Base-by-base conservation (phyloP, 2,888 invertebrate genomes). In the Acleris holmiana region DNA sequence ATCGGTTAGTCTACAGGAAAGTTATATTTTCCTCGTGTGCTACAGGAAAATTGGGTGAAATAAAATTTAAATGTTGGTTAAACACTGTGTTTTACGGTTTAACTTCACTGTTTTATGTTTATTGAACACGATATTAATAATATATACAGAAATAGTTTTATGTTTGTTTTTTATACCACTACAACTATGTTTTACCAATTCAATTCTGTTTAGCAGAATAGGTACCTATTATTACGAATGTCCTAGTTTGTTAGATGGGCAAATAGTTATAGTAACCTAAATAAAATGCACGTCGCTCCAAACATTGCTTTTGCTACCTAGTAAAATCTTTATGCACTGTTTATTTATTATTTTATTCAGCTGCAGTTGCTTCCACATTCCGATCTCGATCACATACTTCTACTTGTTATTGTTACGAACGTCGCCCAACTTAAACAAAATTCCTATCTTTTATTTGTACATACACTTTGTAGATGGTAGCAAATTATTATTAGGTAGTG, bases 321-420 rank as follows among this genome's bases (percentile, higher is more conserved):
- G 70, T 72, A 69, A 73, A 78, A 79, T 77, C 68, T 71, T 85
- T 85, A 82, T 83, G 79, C 83, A 84, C 81, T 82, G 80, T 82
- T 83, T 83, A 79, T 84, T 84, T 80, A 77, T 79, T 79, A 72
- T 73, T 70, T 77, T 74, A 69, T 76, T 72, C 69, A 70, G 68
- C 68, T 69, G 69, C 70, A 74, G 70, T 82, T 74, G 83, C 86
- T 90, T 90, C 89, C 87, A 91, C 90, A 90, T 91, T 81, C 89
- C 88, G 71, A 78, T 80, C 76, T 56, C 47, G 23, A 44, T 19
- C 55, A 25, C 44, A 53, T 53, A 29, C 53, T 21, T 35, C 53
- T 18, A 54, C 54, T 25, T 53, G 48, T 64, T 64, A 57, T 47
- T 58, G 64, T 48, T 23, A 64, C 58, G 48, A 44, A 54, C 53